Conservation (phyloP, 2,797 vertebrate species). For the Micropoecilia bifurca region DNA sequence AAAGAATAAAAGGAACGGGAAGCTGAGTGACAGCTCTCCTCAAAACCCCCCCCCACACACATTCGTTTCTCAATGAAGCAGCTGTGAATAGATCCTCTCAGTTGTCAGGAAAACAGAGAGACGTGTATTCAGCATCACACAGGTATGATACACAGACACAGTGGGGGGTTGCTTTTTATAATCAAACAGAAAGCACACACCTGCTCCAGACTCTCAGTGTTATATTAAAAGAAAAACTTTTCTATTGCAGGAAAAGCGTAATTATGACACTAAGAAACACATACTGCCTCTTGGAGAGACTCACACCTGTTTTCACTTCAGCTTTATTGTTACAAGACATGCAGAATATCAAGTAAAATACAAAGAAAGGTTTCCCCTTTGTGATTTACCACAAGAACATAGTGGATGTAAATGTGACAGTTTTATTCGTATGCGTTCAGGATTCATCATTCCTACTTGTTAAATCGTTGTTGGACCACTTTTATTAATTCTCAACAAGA, state of each 20-base stretch:
- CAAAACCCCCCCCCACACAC: constrained; percentile 43
- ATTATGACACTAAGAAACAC: constrained; percentile 22
- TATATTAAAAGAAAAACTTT: constrained; percentile 35
- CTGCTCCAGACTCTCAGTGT: constrained; percentile 34
- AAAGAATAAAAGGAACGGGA: constrained; percentile 58
- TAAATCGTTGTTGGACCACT: background rate
- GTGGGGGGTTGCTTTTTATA: constrained; percentile 42
- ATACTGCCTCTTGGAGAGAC: constrained; percentile 8
- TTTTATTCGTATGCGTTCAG: constrained; percentile 29
- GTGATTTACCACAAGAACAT: constrained; percentile 77
- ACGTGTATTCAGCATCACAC: constrained; percentile 52
- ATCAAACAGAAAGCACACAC: constrained; percentile 50
- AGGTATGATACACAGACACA: constrained; percentile 41
- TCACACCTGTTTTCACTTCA: constrained; percentile 35
- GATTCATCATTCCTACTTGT: background rate
- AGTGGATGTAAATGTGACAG: constrained; percentile 81
- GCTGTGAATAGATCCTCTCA: constrained; percentile 56
- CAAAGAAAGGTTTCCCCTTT: constrained; percentile 74
- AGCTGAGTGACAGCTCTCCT: constrained; percentile 65
- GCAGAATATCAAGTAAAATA: constrained; percentile 24
- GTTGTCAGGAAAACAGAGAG: constrained; percentile 44
- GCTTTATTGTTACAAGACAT: constrained; percentile 20
- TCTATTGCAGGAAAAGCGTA: constrained; percentile 10
- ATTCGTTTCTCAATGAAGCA: constrained; percentile 46
- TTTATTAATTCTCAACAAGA: background rate